Conservation (phyloP, 2,888 invertebrate species). For the Plagodis dolabraria region DNA sequence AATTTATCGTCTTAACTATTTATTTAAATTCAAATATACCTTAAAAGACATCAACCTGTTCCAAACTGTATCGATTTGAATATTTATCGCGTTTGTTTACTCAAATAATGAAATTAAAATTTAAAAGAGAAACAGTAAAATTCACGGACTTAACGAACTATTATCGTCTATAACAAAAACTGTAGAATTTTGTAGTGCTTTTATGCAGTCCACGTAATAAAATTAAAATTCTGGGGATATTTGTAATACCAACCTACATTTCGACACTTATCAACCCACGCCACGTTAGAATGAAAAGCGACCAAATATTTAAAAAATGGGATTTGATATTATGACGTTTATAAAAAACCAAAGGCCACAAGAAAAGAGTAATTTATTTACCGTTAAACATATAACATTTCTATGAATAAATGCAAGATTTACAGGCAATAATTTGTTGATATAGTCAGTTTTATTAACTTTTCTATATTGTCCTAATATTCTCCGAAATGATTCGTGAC, state of each 20-base stretch:
- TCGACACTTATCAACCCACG: not conserved
- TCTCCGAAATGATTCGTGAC: too few relatives aligned
- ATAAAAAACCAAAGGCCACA: too few relatives aligned
- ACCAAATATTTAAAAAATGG: too few relatives aligned
- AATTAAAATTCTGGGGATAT: slow-evolving; percentile 24
- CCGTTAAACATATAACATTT: too few relatives aligned
- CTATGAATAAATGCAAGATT: too few relatives aligned
- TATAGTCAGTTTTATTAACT: too few relatives aligned
- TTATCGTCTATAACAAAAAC: slow-evolving; percentile 24
- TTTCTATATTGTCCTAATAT: too few relatives aligned
- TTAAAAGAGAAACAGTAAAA: slow-evolving; percentile 41
- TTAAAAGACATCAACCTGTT: slow-evolving; percentile 47
- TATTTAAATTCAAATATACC: slow-evolving; percentile 60
- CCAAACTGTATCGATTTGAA: slow-evolving; percentile 54
- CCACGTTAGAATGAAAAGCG: not conserved
- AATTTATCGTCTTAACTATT: slow-evolving; percentile 64
- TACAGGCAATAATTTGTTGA: too few relatives aligned
- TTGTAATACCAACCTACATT: slow-evolving; percentile 8
- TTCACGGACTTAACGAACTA: slow-evolving; percentile 38
- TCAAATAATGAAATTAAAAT: slow-evolving; percentile 63
- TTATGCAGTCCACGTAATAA: slow-evolving; percentile 7
- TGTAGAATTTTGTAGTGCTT: slow-evolving; percentile 13
- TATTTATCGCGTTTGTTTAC: slow-evolving; percentile 60
- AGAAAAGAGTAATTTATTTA: too few relatives aligned
- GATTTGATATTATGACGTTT: too few relatives aligned